Conservation (phyloP, 2,888 invertebrate species). For the Drosophila recens region DNA sequence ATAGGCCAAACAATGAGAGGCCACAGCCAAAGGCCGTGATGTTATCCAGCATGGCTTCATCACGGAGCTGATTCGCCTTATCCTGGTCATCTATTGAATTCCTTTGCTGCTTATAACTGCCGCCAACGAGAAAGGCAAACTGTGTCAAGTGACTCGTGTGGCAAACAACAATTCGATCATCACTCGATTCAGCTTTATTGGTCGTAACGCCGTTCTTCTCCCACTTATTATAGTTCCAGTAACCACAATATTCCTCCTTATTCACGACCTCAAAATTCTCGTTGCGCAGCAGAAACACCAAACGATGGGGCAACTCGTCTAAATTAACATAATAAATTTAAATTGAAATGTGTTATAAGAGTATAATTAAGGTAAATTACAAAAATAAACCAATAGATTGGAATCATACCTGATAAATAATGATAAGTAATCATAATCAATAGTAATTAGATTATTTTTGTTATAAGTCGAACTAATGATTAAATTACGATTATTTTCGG, state of each 20-base stretch:
- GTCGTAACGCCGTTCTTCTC: constrained; percentile 16
- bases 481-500: no score
- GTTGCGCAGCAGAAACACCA: constrained; percentile 29
- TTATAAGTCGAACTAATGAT: no score
- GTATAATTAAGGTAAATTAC: no score
- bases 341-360: no score
- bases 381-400: background rate
- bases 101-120: constrained; percentile 19
- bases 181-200: background rate
- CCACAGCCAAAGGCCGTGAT: constrained; percentile 38
- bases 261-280: background rate
- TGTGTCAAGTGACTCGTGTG: constrained; percentile 36
- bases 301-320: constrained; percentile 13
- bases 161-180: constrained; percentile 34
- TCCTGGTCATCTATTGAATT: background rate
- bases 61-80: background rate
- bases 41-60: constrained; percentile 22
- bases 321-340: background rate
- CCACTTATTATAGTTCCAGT: constrained; percentile 41
- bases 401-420: no score
- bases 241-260: constrained; percentile 23
- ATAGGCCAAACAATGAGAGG: constrained; percentile 33
- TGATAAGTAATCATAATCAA: no score
- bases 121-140: constrained; percentile 40
- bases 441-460: no score